These are phyloP conservation scores for Tenthredo amoena DNA, from an alignment of 2,888 invertebrate species.

Conservation along the genomic window DNA sequence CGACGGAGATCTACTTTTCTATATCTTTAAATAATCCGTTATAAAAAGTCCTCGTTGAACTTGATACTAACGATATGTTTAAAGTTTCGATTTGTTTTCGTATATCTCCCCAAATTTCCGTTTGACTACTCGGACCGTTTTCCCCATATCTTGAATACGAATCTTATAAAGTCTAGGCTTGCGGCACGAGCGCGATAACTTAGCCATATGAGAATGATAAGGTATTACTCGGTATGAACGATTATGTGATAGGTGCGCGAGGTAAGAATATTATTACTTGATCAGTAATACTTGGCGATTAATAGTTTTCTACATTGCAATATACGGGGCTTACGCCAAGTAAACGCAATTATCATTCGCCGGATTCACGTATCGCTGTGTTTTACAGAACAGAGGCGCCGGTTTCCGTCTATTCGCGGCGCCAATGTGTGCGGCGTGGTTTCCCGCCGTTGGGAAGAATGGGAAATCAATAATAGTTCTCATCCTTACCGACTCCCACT, in stretches of 20 bases:
- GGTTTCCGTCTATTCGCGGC: neutral
- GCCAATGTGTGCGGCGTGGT: constrained; percentile 50
- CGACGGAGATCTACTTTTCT: constrained; percentile 33
- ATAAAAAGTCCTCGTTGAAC: neutral
- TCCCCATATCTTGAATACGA: neutral
- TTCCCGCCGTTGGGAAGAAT: constrained; percentile 69
- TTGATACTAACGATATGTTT: neutral
- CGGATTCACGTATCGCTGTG: neutral
- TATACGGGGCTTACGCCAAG: neutral
- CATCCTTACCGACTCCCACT: constrained; percentile 71
- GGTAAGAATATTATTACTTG: neutral
- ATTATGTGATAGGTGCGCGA: neutral
- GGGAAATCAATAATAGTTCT: constrained; percentile 70
- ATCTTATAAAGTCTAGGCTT: neutral
- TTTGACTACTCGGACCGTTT: neutral
- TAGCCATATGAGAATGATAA: neutral
- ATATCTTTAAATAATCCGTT: neutral
- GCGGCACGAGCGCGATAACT: neutral
- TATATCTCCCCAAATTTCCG: neutral
- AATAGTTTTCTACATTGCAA: neutral
- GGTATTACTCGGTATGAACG: neutral
- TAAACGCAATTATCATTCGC: constrained; percentile 9
- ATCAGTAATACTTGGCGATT: neutral
- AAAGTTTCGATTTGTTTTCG: neutral
- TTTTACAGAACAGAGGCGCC: neutral